phyloP scores from a whole-genome alignment of 2,113 vertebrate genomes.

The Aegypius monachus region DNA sequence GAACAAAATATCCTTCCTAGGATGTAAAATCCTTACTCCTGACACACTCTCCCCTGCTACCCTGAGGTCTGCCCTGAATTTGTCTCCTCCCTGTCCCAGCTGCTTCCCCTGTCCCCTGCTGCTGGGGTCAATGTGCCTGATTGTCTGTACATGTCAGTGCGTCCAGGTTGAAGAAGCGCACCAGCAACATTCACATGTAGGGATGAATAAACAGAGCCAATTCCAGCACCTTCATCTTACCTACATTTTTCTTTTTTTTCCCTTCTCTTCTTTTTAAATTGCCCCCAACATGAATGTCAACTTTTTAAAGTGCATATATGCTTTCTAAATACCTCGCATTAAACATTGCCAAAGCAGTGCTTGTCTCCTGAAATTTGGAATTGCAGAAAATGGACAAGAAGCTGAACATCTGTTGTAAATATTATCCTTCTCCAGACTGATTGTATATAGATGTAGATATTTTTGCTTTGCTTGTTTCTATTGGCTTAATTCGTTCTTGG shows the following conservation, averaged over 20 bases:
- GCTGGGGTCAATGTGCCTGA: background rate
- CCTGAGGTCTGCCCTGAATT: background rate
- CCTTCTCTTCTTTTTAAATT: fast-evolving
- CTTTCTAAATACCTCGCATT: background rate
- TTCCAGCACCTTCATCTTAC: background rate
- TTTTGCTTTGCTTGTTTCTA: constrained; percentile 11
- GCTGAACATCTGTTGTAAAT: constrained; percentile 4
- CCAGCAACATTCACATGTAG: background rate
- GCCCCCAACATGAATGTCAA: background rate
- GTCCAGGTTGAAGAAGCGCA: background rate
- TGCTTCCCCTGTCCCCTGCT: background rate
- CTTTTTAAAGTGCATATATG: background rate
- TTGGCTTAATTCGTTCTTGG: background rate
- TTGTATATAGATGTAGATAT: background rate
- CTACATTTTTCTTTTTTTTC: fast-evolving
- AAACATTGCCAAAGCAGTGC: background rate
- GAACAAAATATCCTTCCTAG: background rate
- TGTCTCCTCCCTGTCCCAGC: background rate
- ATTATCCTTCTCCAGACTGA: background rate
- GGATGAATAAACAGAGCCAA: background rate
- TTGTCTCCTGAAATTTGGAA: background rate
- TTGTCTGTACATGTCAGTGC: background rate
- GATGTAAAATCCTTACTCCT: background rate
- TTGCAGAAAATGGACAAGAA: background rate
- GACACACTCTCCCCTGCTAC: background rate